phyloP scores from a whole-genome alignment of 2,888 invertebrate species.

The Lycophotia porphyrea region DNA sequence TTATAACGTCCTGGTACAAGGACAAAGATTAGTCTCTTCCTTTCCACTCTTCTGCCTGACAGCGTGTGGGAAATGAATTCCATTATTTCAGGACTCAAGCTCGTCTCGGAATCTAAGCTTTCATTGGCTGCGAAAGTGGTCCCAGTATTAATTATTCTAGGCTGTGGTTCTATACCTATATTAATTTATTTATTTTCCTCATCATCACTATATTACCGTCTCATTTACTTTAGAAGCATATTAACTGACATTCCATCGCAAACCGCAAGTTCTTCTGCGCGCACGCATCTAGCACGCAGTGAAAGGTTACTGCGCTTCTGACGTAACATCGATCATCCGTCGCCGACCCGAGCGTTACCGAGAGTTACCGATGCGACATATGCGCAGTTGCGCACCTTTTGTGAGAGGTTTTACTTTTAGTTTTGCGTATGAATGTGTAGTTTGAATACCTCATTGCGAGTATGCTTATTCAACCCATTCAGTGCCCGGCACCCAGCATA shows the following conservation, averaged over 20 bases:
- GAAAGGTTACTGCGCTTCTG: conserved; percentile 75
- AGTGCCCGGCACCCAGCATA: too few species aligned
- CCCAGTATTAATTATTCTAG: neutral
- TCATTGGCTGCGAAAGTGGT: neutral
- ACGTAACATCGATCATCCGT: conserved; percentile 70
- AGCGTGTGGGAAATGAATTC: neutral
- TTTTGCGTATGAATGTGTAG: conserved; percentile 23
- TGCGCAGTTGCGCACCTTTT: conserved; percentile 29
- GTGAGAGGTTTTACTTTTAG: conserved; percentile 27
- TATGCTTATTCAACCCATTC: too few species aligned
- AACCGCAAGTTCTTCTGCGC: conserved; percentile 54
- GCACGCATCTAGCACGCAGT: conserved; percentile 65
- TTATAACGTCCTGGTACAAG: neutral
- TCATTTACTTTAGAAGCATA: conserved; percentile 23
- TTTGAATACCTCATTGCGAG: conserved; percentile 10
- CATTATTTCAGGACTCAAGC: neutral
- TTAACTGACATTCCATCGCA: conserved; percentile 49
- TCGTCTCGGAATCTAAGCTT: neutral
- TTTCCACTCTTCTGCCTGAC: neutral
- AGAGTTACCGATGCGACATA: conserved; percentile 35
- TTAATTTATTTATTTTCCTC: neutral
- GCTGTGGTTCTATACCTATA: neutral
- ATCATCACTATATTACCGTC: neutral
- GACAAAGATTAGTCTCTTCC: neutral
- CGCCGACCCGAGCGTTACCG: conserved; percentile 44